Evolutionary conservation across 2,888 invertebrate genomes (phyloP).

Genomic region (Drosophila neoperkinsi): DNA sequence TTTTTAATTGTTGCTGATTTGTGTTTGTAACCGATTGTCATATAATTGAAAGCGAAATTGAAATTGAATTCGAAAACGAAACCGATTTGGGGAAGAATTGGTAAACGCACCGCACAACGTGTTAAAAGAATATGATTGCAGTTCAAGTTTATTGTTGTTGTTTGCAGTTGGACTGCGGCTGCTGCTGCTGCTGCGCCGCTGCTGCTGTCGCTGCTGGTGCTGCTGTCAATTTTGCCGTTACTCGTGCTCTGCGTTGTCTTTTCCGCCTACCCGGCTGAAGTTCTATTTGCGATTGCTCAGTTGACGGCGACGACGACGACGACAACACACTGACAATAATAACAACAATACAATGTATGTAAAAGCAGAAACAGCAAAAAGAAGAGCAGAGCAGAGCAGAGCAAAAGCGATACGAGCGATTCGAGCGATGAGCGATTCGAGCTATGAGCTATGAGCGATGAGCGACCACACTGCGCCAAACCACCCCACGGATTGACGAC

Average conservation of each 20-base stretch:
- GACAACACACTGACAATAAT: slow-evolving; percentile 27
- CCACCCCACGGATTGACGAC: slow-evolving; percentile 83
- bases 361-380: slow-evolving; percentile 6
- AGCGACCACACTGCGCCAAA: slow-evolving; percentile 72
- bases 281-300: slow-evolving; percentile 78
- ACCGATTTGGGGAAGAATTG: neutral
- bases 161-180: slow-evolving; percentile 30
- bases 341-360: slow-evolving; percentile 11
- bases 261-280: slow-evolving; percentile 56
- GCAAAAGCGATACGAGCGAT: neutral
- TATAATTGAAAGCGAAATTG: slow-evolving; percentile 1
- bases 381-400: slow-evolving; percentile 25
- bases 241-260: slow-evolving; percentile 36
- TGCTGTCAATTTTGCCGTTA: slow-evolving; percentile 15
- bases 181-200: slow-evolving; percentile 10
- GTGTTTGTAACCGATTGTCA: neutral
- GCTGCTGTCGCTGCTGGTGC: slow-evolving; percentile 3
- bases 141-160: slow-evolving; percentile 42
- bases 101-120: slow-evolving; percentile 35
- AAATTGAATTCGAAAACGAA: neutral
- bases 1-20: slow-evolving; percentile 2
- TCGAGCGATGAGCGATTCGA: neutral
- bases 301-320: slow-evolving; percentile 35
- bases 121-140: slow-evolving; percentile 25
- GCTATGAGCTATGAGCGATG: slow-evolving; percentile 13